These are phyloP conservation scores for Syritta pipiens DNA, from an alignment of 2,888 invertebrate species.

Conservation along the genomic window DNA sequence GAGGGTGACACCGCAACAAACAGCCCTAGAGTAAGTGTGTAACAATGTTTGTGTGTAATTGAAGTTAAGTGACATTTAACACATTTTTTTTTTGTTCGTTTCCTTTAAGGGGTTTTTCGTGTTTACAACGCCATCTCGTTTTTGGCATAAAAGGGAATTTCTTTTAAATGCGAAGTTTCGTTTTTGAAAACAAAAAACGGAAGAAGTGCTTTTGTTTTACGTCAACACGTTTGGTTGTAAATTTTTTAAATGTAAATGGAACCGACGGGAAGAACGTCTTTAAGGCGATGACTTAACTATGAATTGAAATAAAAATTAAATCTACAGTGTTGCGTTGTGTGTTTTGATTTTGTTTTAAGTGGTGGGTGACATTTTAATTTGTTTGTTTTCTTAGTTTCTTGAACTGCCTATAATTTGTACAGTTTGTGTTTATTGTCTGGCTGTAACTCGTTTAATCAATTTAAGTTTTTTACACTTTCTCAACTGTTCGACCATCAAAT, in stretches of 20 bases:
- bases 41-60: constrained; percentile 64
- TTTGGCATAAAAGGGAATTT: constrained; percentile 37
- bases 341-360: too few relatives aligned
- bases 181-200: constrained; percentile 22
- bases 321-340: too few relatives aligned
- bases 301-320: too few relatives aligned
- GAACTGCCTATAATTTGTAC: too few relatives aligned
- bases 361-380: too few relatives aligned
- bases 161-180: constrained; percentile 47
- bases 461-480: too few relatives aligned
- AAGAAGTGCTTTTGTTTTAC: constrained; percentile 32
- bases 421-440: too few relatives aligned
- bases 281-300: too few relatives aligned
- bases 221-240: constrained; percentile 54
- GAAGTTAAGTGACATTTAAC: constrained; percentile 65
- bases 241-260: constrained; percentile 38
- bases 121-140: constrained; percentile 49
- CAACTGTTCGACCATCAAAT: too few relatives aligned
- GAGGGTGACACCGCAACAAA: constrained; percentile 5
- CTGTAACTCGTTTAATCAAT: too few relatives aligned
- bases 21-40: constrained; percentile 40
- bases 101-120: not conserved
- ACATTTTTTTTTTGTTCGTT: constrained; percentile 35
- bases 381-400: too few relatives aligned
- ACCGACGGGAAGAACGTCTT: too few relatives aligned